Conservation (phyloP, 2,113 vertebrate genomes). For the Nothoprocta perdicaria region DNA sequence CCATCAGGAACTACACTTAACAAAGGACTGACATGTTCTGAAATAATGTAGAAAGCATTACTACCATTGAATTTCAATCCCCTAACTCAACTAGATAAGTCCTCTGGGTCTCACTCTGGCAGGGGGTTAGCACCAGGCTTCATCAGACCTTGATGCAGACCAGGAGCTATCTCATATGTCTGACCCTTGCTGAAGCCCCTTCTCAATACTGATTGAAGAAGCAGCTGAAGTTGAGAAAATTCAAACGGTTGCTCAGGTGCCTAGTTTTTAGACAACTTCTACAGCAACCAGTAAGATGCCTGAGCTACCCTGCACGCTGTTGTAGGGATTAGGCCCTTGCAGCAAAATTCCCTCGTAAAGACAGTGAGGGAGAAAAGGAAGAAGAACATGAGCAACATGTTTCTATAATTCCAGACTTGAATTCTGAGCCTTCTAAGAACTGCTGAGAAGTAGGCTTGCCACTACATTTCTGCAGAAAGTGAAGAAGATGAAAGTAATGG, state of each 20-base stretch:
- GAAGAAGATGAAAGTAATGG: not conserved
- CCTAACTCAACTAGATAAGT: not conserved
- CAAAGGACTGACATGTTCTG: not conserved
- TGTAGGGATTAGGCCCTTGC: not conserved
- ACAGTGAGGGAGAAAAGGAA: not conserved
- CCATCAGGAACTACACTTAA: not conserved
- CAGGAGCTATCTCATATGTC: fast-evolving
- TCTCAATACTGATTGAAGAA: not conserved
- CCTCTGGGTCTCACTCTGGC: fast-evolving
- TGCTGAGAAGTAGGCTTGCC: not conserved
- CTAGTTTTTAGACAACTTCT: not conserved
- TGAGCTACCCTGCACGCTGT: not conserved
- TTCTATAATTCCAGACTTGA: not conserved
- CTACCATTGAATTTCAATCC: not conserved
- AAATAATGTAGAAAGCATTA: not conserved
- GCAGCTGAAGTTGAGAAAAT: not conserved
- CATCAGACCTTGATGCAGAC: not conserved
- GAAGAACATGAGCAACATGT: not conserved
- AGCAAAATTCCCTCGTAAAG: not conserved
- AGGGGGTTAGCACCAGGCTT: not conserved
- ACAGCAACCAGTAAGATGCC: not conserved
- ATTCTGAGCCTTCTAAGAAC: not conserved
- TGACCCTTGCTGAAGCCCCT: not conserved
- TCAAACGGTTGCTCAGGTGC: not conserved
- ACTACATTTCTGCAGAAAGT: fast-evolving